Evolutionary conservation across 64 coral and sea anemone genomes (phyloP).

Genomic region (Exaiptasia diaphana): DNA sequence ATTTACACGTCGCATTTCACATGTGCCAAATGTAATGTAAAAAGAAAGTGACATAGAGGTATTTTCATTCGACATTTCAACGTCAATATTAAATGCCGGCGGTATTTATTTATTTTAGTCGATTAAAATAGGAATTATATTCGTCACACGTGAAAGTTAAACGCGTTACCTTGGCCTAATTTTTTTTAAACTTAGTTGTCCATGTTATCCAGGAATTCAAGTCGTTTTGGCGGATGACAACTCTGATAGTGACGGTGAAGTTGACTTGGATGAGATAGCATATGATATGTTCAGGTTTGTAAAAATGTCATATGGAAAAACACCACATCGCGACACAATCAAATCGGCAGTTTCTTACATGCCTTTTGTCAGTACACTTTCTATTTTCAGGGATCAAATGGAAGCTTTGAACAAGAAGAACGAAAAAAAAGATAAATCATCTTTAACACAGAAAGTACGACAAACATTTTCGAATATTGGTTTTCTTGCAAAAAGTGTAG

Average conservation of each 20-base stretch:
- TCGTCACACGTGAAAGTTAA: no score
- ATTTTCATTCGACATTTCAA: no score
- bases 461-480: not conserved
- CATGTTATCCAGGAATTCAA: constrained; percentile 41
- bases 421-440: not conserved
- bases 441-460: not conserved
- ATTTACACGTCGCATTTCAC: no score
- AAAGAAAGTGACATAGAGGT: no score
- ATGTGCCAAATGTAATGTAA: no score
- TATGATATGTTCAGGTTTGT: constrained; percentile 6
- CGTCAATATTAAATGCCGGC: no score
- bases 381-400: constrained; percentile 6
- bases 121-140: no score
- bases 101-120: no score
- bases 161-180: no score
- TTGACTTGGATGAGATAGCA: not conserved
- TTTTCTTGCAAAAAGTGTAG: not conserved
- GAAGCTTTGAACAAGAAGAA: not conserved
- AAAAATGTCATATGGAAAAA: not conserved
- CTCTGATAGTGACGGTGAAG: constrained; percentile 1
- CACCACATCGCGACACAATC: not conserved
- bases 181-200: no score
- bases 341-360: not conserved
- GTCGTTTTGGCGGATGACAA: not conserved
- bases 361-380: not conserved